phyloP scores from a whole-genome alignment of 2,888 invertebrate species.

The Orthosia gracilis region DNA sequence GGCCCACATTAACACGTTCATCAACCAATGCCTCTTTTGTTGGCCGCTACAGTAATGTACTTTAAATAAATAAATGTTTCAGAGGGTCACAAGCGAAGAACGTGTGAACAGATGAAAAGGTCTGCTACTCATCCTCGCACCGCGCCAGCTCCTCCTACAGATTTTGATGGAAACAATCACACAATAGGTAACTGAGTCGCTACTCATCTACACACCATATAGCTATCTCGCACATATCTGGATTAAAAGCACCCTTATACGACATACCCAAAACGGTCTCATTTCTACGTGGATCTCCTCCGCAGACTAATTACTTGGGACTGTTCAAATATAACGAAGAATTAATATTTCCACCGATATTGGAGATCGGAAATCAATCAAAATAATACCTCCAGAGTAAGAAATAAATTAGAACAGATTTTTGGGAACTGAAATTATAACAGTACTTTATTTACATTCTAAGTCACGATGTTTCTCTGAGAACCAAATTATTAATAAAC shows the following conservation, averaged over 20 bases:
- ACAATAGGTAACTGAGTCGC: too few species aligned
- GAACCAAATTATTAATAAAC: not conserved
- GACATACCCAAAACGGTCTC: not conserved
- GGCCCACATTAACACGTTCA: too few species aligned
- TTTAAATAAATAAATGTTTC: too few species aligned
- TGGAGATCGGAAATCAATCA: slow-evolving; percentile 19
- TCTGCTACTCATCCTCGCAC: too few species aligned
- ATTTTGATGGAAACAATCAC: too few species aligned
- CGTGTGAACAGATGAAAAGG: too few species aligned
- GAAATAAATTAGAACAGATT: slow-evolving; percentile 17
- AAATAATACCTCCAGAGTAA: slow-evolving; percentile 5
- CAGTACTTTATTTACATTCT: not conserved
- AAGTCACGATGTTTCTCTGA: not conserved
- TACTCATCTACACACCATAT: too few species aligned
- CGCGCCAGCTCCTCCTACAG: too few species aligned
- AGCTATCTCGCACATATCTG: too few species aligned
- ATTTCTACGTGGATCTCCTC: not conserved
- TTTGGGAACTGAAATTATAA: not conserved
- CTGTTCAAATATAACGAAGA: not conserved
- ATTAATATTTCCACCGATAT: slow-evolving; percentile 9
- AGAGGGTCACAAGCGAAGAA: too few species aligned
- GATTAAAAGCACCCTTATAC: not conserved
- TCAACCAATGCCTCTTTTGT: too few species aligned
- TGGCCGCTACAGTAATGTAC: too few species aligned
- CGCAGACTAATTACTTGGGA: not conserved